Base-by-base conservation (phyloP, 2,888 invertebrate genomes). In the Spilarctia lutea region DNA sequence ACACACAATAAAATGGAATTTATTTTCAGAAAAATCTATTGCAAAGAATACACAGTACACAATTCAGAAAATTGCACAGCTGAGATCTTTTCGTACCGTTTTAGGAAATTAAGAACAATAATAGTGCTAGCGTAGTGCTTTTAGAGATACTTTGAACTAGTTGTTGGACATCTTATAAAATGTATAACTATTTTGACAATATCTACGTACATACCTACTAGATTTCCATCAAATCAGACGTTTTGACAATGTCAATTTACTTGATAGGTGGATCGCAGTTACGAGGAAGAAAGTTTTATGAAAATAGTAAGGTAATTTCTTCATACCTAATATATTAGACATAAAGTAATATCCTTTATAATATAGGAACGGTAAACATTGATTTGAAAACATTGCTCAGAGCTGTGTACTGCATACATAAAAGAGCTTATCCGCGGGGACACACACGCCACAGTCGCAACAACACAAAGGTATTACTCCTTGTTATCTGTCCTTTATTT, bases 401-500 rank as follows among this genome's bases (percentile, higher is more conserved):
- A 60, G 27, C 60, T 27, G n/a, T 60, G 60, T 60, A 60, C 60
- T 60, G n/a, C n/a, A n/a, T 16, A 60, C 60, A 27, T n/a, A 60
- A 56, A n/a, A 11, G n/a, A 56, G 52, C 13, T 60, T 27, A 13
- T 27, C 60, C 27, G 27, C 27, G 60, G 27, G 27, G 60, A 56
- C 60, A 60, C 4, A 60, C 13, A 60, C 60, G 27, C 27, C 16
- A 60, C 27, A 60, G 13, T 60, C 60, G 60, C 60, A 27, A 60
- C 13, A 60, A 60, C 60, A 60, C 60, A 27, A 60, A 60, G 60
- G 60, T 60, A 60, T 60, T 60, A 60, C 60, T 60, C 60, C 60
- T 60, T 27, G 27, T 27, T 27, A 60, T 60, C 60, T 60, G 13
- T 27, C 60, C 27, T 60, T 16, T 60, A 60, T 60, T 60, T 60